Evolutionary conservation across 2,888 invertebrate genomes (phyloP).

Genomic region (Agapostemon virescens): DNA sequence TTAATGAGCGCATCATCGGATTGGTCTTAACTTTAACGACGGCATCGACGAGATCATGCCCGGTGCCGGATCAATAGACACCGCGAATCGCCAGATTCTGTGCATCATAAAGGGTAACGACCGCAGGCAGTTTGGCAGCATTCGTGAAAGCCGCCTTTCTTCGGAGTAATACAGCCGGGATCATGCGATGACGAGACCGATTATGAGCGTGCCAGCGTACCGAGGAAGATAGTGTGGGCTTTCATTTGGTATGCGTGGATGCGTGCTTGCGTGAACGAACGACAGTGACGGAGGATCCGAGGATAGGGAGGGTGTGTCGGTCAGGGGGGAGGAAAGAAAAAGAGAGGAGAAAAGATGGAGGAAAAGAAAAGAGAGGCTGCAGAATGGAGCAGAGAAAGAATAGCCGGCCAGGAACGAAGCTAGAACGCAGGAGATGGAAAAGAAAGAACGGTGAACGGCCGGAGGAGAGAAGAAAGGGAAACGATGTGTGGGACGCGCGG

Average conservation of each 20-base stretch:
- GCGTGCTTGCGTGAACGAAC: conserved; percentile 42
- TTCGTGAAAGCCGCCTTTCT: conserved; percentile 66
- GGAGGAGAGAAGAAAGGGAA: neutral
- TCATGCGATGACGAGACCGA: conserved; percentile 65
- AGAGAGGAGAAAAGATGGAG: conserved; percentile 8
- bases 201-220: conserved; percentile 52
- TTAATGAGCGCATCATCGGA: conserved; percentile 31
- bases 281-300: conserved; percentile 1
- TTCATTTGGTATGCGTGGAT: conserved; percentile 65
- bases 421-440: neutral
- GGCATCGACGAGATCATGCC: conserved; percentile 10
- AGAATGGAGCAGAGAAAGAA: conserved; percentile 6
- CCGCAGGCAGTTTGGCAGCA: conserved; percentile 60
- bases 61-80: conserved; percentile 47
- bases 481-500: neutral
- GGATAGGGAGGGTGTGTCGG: neutral
- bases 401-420: neutral
- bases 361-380: neutral
- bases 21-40: conserved; percentile 28
- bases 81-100: conserved; percentile 45
- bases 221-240: conserved; percentile 57
- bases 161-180: conserved; percentile 59
- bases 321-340: neutral
- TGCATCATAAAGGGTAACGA: conserved; percentile 56
- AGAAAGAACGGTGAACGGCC: neutral